phyloP scores from a whole-genome alignment of 1,140 invertebrate species.

The Popillia japonica region DNA sequence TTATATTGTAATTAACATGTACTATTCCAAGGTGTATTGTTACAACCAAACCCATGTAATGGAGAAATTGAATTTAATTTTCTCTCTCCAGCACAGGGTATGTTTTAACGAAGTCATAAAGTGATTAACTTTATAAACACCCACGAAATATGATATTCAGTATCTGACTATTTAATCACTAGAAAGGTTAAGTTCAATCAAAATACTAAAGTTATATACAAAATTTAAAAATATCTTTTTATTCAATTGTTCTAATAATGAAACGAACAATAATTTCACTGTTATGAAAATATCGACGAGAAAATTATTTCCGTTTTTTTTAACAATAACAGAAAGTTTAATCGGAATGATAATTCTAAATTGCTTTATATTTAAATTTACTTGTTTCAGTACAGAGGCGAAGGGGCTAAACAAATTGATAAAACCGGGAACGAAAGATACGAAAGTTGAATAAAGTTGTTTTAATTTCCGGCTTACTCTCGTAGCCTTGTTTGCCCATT shows the following conservation, averaged over 20 bases:
- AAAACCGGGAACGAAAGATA: neutral
- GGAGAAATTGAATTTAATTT: neutral
- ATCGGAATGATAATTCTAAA: too few relatives aligned
- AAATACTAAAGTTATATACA: too few relatives aligned
- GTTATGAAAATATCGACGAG: too few relatives aligned
- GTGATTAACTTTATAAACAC: neutral
- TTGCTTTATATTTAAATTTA: too few relatives aligned
- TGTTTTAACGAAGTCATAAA: neutral
- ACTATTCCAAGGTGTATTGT: neutral
- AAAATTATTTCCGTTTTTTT: too few relatives aligned
- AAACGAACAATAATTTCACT: too few relatives aligned
- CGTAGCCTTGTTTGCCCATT: neutral
- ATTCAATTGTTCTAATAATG: too few relatives aligned
- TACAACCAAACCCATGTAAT: neutral
- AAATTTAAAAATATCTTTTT: too few relatives aligned
- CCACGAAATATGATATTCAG: neutral
- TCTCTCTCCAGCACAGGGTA: neutral
- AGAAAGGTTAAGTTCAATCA: too few relatives aligned
- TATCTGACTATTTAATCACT: too few relatives aligned
- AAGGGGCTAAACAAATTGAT: neutral
- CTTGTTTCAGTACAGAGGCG: neutral
- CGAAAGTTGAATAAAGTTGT: neutral
- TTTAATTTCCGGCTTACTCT: neutral
- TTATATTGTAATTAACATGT: conserved; percentile 6
- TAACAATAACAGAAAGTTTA: neutral